Percentiles rank a stretch among this genome's conserved stretches.
Conservation (phyloP, 1,140 invertebrate genomes). For the Leptinotarsa texana region DNA sequence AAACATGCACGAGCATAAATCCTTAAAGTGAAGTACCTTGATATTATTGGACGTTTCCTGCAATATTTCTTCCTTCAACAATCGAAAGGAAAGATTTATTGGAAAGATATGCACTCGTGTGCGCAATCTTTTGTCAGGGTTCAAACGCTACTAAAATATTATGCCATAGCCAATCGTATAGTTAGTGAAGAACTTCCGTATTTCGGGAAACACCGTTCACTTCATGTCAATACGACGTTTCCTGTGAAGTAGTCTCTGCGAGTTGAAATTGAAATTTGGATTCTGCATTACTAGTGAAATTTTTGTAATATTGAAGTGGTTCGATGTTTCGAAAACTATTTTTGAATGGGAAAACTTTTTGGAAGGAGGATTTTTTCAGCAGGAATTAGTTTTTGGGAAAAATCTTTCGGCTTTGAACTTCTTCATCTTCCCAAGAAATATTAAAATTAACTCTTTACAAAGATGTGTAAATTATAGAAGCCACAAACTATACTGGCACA, state of each 20-base stretch:
- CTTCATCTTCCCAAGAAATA: too few species aligned
- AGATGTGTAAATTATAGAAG: too few species aligned
- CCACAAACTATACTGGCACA: too few species aligned
- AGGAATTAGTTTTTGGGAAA: too few species aligned
- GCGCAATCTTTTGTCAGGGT: background rate
- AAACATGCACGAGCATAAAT: constrained; percentile 1
- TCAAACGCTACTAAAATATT: background rate
- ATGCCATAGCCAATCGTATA: background rate
- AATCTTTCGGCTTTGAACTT: too few species aligned
- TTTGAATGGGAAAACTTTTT: too few species aligned
- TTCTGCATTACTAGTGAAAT: too few species aligned
- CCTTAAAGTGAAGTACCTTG: background rate
- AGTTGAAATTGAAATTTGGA: too few species aligned
- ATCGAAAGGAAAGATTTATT: constrained; percentile 12
- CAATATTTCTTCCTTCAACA: constrained; percentile 18
- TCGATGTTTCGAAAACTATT: too few species aligned
- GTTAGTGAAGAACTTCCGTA: background rate
- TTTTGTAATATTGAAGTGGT: too few species aligned
- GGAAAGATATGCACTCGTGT: constrained; percentile 22
- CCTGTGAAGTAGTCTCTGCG: background rate
- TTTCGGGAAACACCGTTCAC: background rate
- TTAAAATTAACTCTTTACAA: too few species aligned
- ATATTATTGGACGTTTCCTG: constrained; percentile 20
- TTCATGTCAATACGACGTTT: constrained; percentile 2
- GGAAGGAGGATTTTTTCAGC: too few species aligned